Percentiles rank a stretch among this genome's conserved stretches.
phyloP scores from a whole-genome alignment of 2,113 vertebrate genomes.

The Lynx canadensis region DNA sequence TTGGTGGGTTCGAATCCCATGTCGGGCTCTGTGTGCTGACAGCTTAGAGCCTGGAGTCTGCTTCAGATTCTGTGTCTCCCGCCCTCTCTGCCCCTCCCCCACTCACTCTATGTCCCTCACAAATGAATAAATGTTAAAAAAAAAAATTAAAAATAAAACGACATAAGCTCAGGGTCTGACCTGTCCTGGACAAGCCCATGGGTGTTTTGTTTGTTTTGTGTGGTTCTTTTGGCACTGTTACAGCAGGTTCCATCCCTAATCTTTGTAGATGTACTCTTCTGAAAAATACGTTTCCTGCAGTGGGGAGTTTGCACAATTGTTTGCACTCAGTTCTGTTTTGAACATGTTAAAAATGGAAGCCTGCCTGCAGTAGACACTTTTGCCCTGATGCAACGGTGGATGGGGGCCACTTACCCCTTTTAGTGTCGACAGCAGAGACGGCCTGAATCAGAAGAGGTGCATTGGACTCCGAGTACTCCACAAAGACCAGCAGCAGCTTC shows the following conservation, averaged over 20 bases:
- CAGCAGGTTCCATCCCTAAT: background rate
- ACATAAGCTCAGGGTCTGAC: background rate
- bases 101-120: too few species aligned
- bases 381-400: background rate
- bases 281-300: background rate
- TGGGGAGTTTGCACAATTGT: background rate
- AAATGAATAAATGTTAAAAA: too few species aligned
- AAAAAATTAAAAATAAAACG: too few species aligned
- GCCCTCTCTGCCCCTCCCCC: too few species aligned
- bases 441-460: constrained; percentile 91
- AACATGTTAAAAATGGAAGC: background rate
- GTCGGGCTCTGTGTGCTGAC: too few species aligned
- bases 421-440: constrained; percentile 89
- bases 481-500: constrained; percentile 97
- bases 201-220: background rate
- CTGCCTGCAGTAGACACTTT: background rate
- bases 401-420: constrained; percentile 88
- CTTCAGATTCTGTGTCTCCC: too few species aligned
- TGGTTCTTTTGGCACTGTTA: background rate
- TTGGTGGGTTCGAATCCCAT: too few species aligned
- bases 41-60: too few species aligned
- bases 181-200: background rate
- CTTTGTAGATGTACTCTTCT: background rate
- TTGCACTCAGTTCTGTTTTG: background rate
- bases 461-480: constrained; percentile 96